Base-by-base conservation (phyloP, 2,113 vertebrate genomes). In the Sceloporus undulatus region DNA sequence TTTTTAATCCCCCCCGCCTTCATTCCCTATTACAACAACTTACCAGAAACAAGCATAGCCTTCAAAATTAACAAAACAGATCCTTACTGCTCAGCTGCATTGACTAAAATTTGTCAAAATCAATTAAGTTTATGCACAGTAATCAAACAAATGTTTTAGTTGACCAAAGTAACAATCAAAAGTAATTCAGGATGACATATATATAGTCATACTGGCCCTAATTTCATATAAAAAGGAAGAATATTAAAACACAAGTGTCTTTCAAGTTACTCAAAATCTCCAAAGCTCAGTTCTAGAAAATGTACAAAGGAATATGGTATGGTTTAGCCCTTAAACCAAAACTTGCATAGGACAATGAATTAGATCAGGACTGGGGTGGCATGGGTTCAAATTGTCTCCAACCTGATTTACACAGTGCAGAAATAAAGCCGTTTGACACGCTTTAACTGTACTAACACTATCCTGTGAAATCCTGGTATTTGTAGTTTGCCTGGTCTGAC, bases 221-320 rank as follows among this genome's bases (percentile, higher is more conserved):
- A 9, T 3, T 0, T 74, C n/a, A 62, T 0, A 66, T 19, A 82
- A 91, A 91, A 89, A 34, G 6, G 90, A 90, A 27, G 82, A 87
- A 84, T 27, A 71, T 34, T 18, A 11, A 86, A 27, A 2, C 7
- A 8, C 21, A 9, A 38, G 71, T 1, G 21, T 25, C 73, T 9
- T 0, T 0, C 10, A 74, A 90, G 5, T n/a, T 88, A 76, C 85
- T 66, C 88, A 0, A 73, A 79, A 59, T 91, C 3, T 48, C 76
- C 85, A n/a, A 48, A 7, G 48, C 48, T 48, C 48, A 6, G 48
- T 48, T 48, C 48, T 7, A 48, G 48, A 5, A 48, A 34, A 48
- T 5, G 4, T 6, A 48, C 48, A 48, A 5, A 48, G 7, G 48
- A 48, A 16, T 16, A 59, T 59, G 56, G 56, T 6, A 59, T 10